Evolutionary conservation across 1,140 invertebrate genomes (phyloP).

Genomic region (Steinernema feltiae): DNA sequence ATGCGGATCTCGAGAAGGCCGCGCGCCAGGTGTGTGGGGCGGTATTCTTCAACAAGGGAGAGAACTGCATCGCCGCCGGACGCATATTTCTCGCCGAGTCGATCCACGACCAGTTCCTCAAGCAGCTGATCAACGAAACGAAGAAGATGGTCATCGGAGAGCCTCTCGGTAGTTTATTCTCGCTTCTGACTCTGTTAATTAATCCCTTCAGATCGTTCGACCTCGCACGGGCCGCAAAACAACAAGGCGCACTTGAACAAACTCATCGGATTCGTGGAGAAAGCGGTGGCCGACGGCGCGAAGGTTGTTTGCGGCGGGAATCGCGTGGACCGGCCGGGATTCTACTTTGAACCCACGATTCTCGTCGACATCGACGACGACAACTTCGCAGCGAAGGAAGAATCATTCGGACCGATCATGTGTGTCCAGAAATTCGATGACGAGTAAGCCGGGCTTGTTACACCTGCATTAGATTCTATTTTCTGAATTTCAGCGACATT

Average conservation of each 20-base stretch:
- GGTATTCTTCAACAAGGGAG: conserved; percentile 96
- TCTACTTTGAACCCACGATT: conserved; percentile 80
- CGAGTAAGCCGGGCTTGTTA: conserved; percentile 63
- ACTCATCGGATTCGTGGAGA: conserved; percentile 70
- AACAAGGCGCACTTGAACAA: conserved; percentile 82
- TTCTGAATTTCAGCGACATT: conserved; percentile 66
- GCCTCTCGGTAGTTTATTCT: conserved; percentile 69
- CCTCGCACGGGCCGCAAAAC: conserved; percentile 86
- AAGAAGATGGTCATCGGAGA: conserved; percentile 84
- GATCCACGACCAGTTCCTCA: conserved; percentile 69
- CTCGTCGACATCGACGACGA: conserved; percentile 82
- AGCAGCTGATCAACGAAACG: conserved; percentile 65
- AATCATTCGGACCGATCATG: conserved; percentile 94
- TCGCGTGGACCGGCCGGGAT: conserved; percentile 68
- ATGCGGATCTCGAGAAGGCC: conserved; percentile 85
- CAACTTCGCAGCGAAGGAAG: conserved; percentile 84
- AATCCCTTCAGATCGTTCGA: conserved; percentile 67
- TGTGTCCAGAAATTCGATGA: conserved; percentile 80
- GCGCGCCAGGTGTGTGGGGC: conserved; percentile 81
- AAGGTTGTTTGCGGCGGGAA: conserved; percentile 76
- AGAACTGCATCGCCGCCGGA: conserved; percentile 96
- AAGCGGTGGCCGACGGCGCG: conserved; percentile 73
- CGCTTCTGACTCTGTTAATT: neutral
- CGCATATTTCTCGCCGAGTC: conserved; percentile 81
- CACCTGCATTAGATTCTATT: neutral